Evolutionary conservation across 2,113 vertebrate species (phyloP).

Genomic region (Vidua chalybeata): DNA sequence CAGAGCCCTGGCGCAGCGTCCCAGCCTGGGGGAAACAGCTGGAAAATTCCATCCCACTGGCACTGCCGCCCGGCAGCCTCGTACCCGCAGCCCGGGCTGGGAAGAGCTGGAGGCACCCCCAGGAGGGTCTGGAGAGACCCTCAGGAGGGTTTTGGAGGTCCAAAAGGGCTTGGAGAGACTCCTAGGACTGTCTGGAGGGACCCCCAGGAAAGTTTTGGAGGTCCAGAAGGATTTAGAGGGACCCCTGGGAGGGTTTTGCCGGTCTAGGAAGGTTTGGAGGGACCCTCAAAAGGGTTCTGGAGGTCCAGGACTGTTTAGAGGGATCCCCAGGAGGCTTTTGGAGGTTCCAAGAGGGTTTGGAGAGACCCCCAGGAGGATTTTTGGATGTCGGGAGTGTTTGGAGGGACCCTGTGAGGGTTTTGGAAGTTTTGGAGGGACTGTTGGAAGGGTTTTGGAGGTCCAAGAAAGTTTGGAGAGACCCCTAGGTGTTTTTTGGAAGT

Average conservation of each 20-base stretch:
- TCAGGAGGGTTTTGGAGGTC: too few species aligned
- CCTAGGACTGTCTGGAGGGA: too few species aligned
- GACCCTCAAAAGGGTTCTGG: background rate
- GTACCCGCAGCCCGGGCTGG: background rate
- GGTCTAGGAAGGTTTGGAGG: too few species aligned
- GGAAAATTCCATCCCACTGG: background rate
- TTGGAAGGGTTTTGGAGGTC: background rate
- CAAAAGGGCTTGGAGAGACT: too few species aligned
- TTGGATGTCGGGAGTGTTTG: background rate
- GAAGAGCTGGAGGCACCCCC: background rate
- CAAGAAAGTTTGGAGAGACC: rapidly evolving
- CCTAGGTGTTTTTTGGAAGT: background rate
- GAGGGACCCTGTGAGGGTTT: too few species aligned
- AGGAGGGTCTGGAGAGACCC: background rate
- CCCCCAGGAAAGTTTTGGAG: too few species aligned
- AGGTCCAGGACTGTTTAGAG: too few species aligned
- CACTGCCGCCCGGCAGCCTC: background rate
- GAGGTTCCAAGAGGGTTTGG: rapidly evolving
- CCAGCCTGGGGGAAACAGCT: background rate
- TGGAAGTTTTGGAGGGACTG: background rate
- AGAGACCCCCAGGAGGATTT: rapidly evolving
- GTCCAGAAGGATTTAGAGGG: background rate
- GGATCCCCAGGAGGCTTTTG: rapidly evolving
- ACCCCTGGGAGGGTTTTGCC: background rate
- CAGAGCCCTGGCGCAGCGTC: background rate